phyloP scores from a whole-genome alignment of 2,113 vertebrate genomes.

The Ochotona curzoniae region DNA sequence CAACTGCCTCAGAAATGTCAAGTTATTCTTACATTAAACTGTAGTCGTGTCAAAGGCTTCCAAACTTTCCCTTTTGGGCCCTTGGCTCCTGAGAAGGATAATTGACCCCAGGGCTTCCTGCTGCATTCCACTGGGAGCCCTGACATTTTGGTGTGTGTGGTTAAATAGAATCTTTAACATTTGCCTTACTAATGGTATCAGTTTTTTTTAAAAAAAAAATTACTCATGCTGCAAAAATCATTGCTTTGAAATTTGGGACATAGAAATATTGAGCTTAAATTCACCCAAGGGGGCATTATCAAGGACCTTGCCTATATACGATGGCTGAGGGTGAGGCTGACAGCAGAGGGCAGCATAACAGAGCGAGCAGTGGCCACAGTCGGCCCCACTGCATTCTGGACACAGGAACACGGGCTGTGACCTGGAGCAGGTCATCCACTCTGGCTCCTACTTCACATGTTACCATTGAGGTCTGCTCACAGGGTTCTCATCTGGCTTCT shows the following conservation, averaged over 20 bases:
- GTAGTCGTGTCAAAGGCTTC: constrained; percentile 34
- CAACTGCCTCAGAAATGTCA: constrained; percentile 65
- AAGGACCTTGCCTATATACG: background rate
- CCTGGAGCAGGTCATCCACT: background rate
- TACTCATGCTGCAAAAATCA: background rate
- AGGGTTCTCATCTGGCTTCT: background rate
- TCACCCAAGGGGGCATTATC: background rate
- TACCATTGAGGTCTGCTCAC: background rate
- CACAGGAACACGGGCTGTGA: background rate
- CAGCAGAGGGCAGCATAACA: background rate
- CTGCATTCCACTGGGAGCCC: constrained; percentile 11
- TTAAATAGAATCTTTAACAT: constrained; percentile 67
- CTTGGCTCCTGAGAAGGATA: constrained; percentile 21
- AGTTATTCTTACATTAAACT: constrained; percentile 66
- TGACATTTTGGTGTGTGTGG: constrained; percentile 42
- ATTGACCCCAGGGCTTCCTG: constrained; percentile 61
- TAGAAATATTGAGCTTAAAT: background rate
- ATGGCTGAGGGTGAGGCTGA: background rate
- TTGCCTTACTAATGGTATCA: constrained; percentile 41
- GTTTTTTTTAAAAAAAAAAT: constrained; percentile 47
- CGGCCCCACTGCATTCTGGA: background rate
- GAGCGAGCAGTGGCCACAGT: background rate
- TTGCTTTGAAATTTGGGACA: constrained; percentile 25
- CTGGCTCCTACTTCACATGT: background rate
- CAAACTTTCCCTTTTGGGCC: constrained; percentile 46